Percentiles rank a stretch among this genome's conserved stretches.
Evolutionary conservation across 2,113 vertebrate genomes (phyloP).

Genomic region (Lethenteron reissneri): DNA sequence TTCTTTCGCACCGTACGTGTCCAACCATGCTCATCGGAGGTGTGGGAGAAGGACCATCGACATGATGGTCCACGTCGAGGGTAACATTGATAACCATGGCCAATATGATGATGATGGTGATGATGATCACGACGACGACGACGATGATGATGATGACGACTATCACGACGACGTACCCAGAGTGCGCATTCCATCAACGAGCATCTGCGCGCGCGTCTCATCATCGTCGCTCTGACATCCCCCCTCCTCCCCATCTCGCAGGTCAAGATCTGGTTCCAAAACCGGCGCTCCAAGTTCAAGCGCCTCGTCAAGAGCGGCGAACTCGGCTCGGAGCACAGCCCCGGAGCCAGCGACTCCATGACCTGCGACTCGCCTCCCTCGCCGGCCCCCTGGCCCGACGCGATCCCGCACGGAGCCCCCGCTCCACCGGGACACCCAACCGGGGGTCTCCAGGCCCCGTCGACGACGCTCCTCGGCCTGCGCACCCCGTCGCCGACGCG

Average conservation of each 20-base stretch:
- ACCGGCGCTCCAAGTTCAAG: slow-evolving; percentile 94
- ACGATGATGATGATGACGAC: not conserved
- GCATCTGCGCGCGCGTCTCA: too few relatives aligned
- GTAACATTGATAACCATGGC: not conserved
- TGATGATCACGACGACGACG: not conserved
- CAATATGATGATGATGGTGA: not conserved
- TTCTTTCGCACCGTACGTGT: too few relatives aligned
- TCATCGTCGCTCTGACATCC: too few relatives aligned
- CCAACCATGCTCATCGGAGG: too few relatives aligned
- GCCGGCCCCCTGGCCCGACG: slow-evolving; percentile 49
- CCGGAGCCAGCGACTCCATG: slow-evolving; percentile 95
- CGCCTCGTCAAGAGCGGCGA: slow-evolving; percentile 95
- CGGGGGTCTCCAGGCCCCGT: not conserved
- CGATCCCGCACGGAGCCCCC: not conserved
- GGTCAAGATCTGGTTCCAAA: slow-evolving; percentile 99
- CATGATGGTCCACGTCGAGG: not conserved
- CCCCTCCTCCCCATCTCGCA: slow-evolving; percentile 14
- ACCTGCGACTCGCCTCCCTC: slow-evolving; percentile 82
- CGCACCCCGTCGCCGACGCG: not conserved
- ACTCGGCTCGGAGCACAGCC: slow-evolving; percentile 75
- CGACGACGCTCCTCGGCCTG: not conserved
- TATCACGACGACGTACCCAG: not conserved
- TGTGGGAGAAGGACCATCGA: not conserved
- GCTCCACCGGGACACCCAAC: not conserved
- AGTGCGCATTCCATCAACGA: not conserved